A percentile compares a stretch with the other conserved stretches of the same genome.
phyloP scores from a whole-genome alignment of 2,888 invertebrate genomes.

The Malthinus flaveolus region DNA sequence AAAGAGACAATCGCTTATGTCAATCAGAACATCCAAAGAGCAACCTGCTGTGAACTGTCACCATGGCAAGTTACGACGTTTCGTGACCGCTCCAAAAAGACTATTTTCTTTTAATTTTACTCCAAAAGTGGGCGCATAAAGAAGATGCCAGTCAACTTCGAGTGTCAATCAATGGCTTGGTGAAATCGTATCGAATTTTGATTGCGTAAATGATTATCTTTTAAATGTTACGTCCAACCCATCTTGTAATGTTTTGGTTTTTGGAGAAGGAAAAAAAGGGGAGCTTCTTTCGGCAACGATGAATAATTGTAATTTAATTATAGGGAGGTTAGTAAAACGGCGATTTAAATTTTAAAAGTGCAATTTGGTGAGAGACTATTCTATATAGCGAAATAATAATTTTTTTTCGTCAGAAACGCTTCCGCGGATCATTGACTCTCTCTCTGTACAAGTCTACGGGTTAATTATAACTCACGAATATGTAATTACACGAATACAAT shows the following conservation, averaged over 20 bases:
- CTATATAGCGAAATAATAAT: conserved; percentile 29
- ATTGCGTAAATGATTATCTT: conserved; percentile 15
- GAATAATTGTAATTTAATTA: conserved; percentile 28
- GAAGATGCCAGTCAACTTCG: neutral
- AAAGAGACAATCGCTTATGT: conserved; percentile 36
- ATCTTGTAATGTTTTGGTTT: conserved; percentile 11
- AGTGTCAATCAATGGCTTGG: too few relatives aligned
- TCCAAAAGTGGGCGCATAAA: neutral
- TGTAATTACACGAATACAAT: conserved; percentile 55
- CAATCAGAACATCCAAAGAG: conserved; percentile 32
- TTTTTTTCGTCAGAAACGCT: conserved; percentile 37
- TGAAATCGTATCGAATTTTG: neutral
- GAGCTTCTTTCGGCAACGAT: conserved; percentile 11
- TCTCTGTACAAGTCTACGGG: conserved; percentile 37
- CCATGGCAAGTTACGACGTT: conserved; percentile 16
- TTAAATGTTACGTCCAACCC: conserved; percentile 17
- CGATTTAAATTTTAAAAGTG: conserved; percentile 24
- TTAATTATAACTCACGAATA: conserved; percentile 56
- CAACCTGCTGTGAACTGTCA: conserved; percentile 37
- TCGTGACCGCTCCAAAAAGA: neutral
- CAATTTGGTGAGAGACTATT: conserved; percentile 22
- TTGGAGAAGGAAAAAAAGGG: neutral
- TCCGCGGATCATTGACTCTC: conserved; percentile 50
- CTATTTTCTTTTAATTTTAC: neutral
- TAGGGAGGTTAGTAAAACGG: conserved; percentile 20